phyloP scores from a whole-genome alignment of 2,888 invertebrate genomes.

The Drosophila bunnanda region DNA sequence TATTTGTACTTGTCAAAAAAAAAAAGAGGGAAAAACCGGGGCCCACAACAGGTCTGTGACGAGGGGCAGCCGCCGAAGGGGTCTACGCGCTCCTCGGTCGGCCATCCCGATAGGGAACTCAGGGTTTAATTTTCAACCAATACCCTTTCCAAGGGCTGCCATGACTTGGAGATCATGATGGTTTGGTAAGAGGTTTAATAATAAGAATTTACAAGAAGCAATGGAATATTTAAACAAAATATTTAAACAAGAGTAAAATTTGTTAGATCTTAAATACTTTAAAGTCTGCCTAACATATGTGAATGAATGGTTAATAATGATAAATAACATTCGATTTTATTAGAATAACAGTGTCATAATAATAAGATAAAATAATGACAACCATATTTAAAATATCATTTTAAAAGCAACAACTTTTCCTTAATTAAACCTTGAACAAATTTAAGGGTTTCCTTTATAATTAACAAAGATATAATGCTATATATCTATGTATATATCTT shows the following conservation, averaged over 20 bases:
- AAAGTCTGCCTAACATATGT: no score
- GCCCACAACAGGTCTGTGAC: conserved; percentile 80
- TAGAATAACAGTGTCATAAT: no score
- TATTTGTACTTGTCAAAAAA: conserved; percentile 85
- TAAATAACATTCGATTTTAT: no score
- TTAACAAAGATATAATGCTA: no score
- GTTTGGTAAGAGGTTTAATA: background rate
- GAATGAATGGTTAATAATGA: no score
- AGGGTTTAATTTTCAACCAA: conserved; percentile 32
- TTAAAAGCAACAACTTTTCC: no score
- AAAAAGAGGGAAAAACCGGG: conserved; percentile 22
- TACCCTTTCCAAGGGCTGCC: conserved; percentile 3
- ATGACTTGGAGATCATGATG: background rate
- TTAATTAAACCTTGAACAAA: no score
- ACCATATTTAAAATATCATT: no score
- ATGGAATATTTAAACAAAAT: background rate
- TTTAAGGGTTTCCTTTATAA: background rate
- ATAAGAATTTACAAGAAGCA: no score
- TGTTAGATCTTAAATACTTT: no score
- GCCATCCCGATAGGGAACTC: conserved; percentile 42
- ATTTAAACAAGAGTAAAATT: background rate
- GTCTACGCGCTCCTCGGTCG: conserved; percentile 20
- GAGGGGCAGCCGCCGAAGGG: conserved; percentile 35
- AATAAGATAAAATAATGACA: no score
- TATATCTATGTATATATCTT: no score